phyloP scores from a whole-genome alignment of 2,888 invertebrate genomes.

The Hemistola chrysoprasaria region DNA sequence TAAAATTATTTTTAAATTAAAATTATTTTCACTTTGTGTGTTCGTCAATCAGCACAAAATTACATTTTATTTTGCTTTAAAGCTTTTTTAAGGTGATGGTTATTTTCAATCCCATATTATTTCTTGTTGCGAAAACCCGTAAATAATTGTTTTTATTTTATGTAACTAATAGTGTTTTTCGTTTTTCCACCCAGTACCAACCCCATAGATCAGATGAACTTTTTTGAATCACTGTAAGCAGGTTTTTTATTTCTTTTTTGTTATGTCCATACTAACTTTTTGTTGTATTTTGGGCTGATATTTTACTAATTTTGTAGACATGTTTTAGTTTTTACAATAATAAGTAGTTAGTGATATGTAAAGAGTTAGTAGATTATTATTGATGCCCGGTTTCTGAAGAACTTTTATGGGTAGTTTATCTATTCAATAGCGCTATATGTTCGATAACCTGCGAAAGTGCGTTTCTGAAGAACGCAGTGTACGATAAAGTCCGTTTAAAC shows the following conservation, averaged over 20 bases:
- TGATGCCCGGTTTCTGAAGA: no score
- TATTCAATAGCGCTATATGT: no score
- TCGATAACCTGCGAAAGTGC: no score
- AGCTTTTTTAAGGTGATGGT: constrained; percentile 48
- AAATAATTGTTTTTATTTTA: constrained; percentile 44
- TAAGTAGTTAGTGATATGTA: not conserved
- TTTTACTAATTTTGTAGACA: constrained; percentile 35
- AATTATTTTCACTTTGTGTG: not conserved
- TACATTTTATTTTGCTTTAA: constrained; percentile 31
- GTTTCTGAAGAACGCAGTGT: no score
- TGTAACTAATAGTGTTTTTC: constrained; percentile 60
- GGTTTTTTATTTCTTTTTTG: constrained; percentile 49
- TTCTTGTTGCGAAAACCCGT: constrained; percentile 27
- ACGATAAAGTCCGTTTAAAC: no score
- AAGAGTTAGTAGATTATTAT: no score
- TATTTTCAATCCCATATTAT: constrained; percentile 12
- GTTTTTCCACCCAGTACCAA: constrained; percentile 73
- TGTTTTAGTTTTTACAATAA: constrained; percentile 22
- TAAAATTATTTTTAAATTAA: no score
- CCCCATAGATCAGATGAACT: constrained; percentile 82
- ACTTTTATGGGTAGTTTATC: no score
- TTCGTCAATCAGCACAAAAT: constrained; percentile 6
- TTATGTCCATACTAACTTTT: constrained; percentile 40
- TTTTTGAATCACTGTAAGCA: constrained; percentile 81
- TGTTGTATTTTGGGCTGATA: constrained; percentile 26